Evolutionary conservation across 2,797 vertebrate genomes (phyloP), one percentile per base, ranked within the genome.

Genomic region (Epinephelus awoara): DNA sequence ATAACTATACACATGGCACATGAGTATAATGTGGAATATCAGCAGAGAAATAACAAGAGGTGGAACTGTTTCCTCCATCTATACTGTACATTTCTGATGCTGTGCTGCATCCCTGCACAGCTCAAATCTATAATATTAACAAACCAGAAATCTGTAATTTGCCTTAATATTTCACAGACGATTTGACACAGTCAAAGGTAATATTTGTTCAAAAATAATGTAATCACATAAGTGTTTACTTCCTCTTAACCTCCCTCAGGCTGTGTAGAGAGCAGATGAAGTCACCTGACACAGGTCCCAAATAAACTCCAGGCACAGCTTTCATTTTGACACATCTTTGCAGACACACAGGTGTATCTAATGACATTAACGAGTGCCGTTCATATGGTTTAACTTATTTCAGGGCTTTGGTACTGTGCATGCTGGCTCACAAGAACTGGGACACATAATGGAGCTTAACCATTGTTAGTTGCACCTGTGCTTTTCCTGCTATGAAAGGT

Each of bases 21-120:
- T 19, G 63, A 42, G 51, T 50, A 46, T 44, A 57, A 76, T 3
- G 34, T 51, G 19, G 3, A 59, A 25, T 38, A 65, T 69, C 19
- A 42, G 23, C 62, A 21, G 5, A 77, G 57, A 17, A 83, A 40
- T 44, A 75, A 63, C n/a, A 75, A 46, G 23, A 66, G 59, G 55
- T 7, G 49, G 2, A 76, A 64, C 34, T 1, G 19, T 38, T 67
- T 52, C 34, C 1, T 72, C 18, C 17, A 18, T 42, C 18, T 47
- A 13, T 62, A 66, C 14, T 46, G 19, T 18, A 34, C 34, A 34
- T 34, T 34, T 69, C 5, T 44, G 29, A 58, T 47, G 12, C 58
- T 49, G 11, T 21, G 3, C 5, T 42, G 44, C 55, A 13, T 50
- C 38, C 65, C 50, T 42, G 42, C 17, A 59, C 29, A 47, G 17